phyloP scores from a whole-genome alignment of 2,888 invertebrate genomes.

The Cheilosia variabilis region DNA sequence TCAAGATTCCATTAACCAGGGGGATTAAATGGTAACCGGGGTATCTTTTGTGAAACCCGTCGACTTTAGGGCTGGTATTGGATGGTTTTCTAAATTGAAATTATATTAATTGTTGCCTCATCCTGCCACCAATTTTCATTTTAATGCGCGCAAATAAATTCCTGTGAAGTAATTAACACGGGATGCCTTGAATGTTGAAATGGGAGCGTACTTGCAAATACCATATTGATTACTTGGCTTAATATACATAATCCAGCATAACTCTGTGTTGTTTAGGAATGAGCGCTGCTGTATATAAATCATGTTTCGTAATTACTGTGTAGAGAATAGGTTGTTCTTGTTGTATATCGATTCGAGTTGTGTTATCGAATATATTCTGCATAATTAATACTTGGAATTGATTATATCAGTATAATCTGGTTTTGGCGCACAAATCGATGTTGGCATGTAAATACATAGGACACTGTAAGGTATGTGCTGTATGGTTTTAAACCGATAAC shows the following conservation, averaged over 20 bases:
- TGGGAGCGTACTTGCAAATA: constrained; percentile 33
- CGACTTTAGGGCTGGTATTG: not conserved
- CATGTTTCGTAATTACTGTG: constrained; percentile 40
- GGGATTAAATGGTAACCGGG: constrained; percentile 27
- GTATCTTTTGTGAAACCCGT: constrained; percentile 17
- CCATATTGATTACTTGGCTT: constrained; percentile 54
- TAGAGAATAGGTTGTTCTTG: constrained; percentile 9
- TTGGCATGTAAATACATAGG: too few relatives aligned
- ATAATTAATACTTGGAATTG: constrained; percentile 55
- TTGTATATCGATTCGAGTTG: constrained; percentile 4
- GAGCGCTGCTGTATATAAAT: constrained; percentile 7
- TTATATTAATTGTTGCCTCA: constrained; percentile 27
- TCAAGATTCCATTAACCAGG: constrained; percentile 37
- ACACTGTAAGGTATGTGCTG: not conserved
- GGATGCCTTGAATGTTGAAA: constrained; percentile 21
- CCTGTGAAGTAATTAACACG: constrained; percentile 58
- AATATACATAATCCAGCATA: constrained; percentile 41
- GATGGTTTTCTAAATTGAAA: constrained; percentile 38
- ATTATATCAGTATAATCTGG: constrained; percentile 40
- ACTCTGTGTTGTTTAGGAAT: not conserved
- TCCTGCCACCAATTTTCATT: not conserved
- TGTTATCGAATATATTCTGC: constrained; percentile 48
- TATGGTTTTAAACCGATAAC: too few relatives aligned
- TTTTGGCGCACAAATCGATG: not conserved
- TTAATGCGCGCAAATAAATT: constrained; percentile 58